Conservation (phyloP, 2,797 vertebrate genomes). For the Sus cebifrons region DNA sequence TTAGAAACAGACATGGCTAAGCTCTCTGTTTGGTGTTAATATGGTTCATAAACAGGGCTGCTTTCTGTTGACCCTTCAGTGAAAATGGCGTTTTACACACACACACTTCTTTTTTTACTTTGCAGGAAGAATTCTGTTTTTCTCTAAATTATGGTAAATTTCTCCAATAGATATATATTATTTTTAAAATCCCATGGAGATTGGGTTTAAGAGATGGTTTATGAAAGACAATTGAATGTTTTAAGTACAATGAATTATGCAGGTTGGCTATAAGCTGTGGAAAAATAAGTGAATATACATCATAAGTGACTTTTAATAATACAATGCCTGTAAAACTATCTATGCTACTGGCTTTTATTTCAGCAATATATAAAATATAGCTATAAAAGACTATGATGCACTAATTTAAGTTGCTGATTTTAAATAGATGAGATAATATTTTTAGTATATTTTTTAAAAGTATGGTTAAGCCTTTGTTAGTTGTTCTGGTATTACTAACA, state of each 20-base stretch:
- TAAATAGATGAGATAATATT: constrained; percentile 59
- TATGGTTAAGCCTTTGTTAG: background rate
- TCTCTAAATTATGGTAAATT: constrained; percentile 55
- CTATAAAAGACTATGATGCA: background rate
- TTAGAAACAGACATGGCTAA: constrained; percentile 87
- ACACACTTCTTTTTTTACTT: background rate
- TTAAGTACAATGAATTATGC: background rate
- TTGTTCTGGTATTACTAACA: constrained; percentile 23
- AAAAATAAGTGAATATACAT: constrained; percentile 1
- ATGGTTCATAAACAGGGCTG: constrained; percentile 85
- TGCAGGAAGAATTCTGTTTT: constrained; percentile 39
- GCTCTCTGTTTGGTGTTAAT: constrained; percentile 86
- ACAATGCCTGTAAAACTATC: background rate
- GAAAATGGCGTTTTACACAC: constrained; percentile 17
- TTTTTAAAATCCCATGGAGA: constrained; percentile 21
- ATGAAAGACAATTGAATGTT: constrained; percentile 16
- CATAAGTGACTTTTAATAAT: constrained; percentile 35
- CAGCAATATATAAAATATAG: background rate
- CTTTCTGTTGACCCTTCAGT: constrained; percentile 80
- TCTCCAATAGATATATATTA: background rate
- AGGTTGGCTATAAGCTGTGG: background rate
- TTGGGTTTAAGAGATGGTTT: constrained; percentile 25
- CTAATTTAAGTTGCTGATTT: constrained; percentile 49
- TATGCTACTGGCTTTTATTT: constrained; percentile 31
- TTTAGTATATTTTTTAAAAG: background rate